These are phyloP conservation scores for Oreohelix idahoensis DNA, from an alignment of 1,140 invertebrate genomes.

Conservation along the genomic window DNA sequence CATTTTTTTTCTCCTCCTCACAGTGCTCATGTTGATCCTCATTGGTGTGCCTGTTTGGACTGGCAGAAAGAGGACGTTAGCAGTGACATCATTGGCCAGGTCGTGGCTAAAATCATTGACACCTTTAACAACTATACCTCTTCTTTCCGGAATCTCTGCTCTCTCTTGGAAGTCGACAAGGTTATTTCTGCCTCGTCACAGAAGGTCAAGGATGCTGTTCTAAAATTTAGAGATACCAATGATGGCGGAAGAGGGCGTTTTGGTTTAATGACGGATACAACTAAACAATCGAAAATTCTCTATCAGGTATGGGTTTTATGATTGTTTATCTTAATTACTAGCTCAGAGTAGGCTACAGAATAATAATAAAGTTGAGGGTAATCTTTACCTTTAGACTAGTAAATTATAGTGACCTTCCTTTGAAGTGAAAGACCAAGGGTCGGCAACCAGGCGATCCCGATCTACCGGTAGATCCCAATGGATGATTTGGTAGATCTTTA, in stretches of 20 bases:
- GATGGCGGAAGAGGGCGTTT: constrained; percentile 25
- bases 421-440: too few species aligned
- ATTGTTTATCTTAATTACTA: too few species aligned
- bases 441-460: too few species aligned
- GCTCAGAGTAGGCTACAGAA: too few species aligned
- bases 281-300: background rate
- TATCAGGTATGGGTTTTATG: too few species aligned
- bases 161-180: background rate
- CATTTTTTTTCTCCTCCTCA: background rate
- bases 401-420: too few species aligned
- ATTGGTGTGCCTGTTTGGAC: constrained; percentile 25
- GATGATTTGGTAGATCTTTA: too few species aligned
- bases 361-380: too few species aligned
- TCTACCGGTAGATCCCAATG: too few species aligned
- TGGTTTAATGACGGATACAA: constrained; percentile 16
- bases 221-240: constrained; percentile 23
- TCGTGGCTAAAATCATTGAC: background rate
- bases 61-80: background rate
- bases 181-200: background rate
- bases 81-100: background rate
- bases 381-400: too few species aligned
- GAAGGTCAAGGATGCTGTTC: background rate
- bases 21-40: constrained; percentile 18
- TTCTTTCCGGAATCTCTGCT: background rate
- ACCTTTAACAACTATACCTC: background rate